Conservation (phyloP, 2,797 vertebrate species). For the Triplophysa bombifrons region DNA sequence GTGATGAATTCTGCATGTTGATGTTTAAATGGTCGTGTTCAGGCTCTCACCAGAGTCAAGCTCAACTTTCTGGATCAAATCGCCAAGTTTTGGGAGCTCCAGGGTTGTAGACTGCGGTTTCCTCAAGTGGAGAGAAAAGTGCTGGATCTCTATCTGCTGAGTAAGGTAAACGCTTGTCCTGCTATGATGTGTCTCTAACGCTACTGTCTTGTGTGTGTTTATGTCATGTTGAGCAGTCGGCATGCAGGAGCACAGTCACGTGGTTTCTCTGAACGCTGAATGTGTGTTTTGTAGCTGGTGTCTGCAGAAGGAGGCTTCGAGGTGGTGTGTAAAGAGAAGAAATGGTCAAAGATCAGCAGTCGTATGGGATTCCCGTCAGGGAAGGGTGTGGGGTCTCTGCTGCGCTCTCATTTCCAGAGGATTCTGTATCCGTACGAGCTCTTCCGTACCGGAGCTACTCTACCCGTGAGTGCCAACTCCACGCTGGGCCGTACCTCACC, state of each 20-base stretch:
- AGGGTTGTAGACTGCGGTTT: slow-evolving; percentile 93
- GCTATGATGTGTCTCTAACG: background rate
- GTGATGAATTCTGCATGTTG: slow-evolving; percentile 4
- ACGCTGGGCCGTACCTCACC: background rate
- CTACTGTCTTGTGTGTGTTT: background rate
- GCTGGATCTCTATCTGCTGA: slow-evolving; percentile 92
- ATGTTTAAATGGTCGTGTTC: slow-evolving; percentile 41
- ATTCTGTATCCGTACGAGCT: slow-evolving; percentile 98
- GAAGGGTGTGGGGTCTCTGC: slow-evolving; percentile 87
- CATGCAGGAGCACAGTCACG: background rate
- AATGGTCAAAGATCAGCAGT: slow-evolving; percentile 92
- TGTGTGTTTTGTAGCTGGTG: slow-evolving; percentile 81
- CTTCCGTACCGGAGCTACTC: slow-evolving; percentile 93
- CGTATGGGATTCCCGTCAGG: slow-evolving; percentile 93
- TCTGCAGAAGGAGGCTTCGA: slow-evolving; percentile 96
- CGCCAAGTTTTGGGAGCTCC: slow-evolving; percentile 98
- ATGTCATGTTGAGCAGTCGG: background rate
- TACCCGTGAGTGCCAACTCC: slow-evolving; percentile 78
- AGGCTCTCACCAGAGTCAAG: slow-evolving; percentile 97
- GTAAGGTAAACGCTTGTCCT: slow-evolving; percentile 79
- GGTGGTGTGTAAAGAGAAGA: slow-evolving; percentile 91
- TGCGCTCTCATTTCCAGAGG: slow-evolving; percentile 93
- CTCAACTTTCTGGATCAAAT: slow-evolving; percentile 97
- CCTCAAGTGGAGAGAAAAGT: slow-evolving; percentile 95
- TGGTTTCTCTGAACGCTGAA: background rate